These are phyloP conservation scores for Harpalus rubripes DNA, from an alignment of 2,888 invertebrate genomes.

Conservation along the genomic window DNA sequence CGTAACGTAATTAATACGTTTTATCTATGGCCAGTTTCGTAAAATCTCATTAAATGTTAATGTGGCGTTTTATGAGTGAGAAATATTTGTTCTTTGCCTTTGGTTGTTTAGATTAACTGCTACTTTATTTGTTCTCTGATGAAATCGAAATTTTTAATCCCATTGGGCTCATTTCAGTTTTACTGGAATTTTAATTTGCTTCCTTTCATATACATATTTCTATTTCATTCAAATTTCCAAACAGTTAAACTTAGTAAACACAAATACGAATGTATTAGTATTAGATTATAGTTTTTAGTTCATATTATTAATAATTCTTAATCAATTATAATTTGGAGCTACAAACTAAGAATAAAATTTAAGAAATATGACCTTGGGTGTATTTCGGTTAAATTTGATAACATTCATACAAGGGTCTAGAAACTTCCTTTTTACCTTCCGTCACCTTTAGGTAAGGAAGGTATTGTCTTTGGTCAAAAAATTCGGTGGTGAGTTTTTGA, in stretches of 20 bases:
- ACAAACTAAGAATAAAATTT: no score
- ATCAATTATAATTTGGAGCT: no score
- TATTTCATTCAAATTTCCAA: background rate
- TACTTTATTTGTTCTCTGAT: constrained; percentile 31
- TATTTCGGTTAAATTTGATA: no score
- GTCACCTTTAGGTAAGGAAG: no score
- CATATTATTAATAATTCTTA: no score
- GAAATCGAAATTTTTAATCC: constrained; percentile 42
- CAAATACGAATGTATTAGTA: no score
- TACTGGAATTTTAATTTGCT: background rate
- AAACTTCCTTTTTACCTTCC: no score
- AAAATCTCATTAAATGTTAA: constrained; percentile 60
- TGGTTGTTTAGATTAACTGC: constrained; percentile 23
- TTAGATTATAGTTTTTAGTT: no score
- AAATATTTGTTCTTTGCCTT: constrained; percentile 45
- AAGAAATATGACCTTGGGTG: no score
- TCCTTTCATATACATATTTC: background rate
- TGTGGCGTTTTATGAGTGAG: constrained; percentile 54
- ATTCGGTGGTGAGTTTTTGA: no score
- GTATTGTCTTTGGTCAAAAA: no score
- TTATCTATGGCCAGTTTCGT: constrained; percentile 62
- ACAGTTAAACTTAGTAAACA: background rate
- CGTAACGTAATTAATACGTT: constrained; percentile 48
- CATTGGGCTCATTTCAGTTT: constrained; percentile 3
- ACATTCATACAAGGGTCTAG: no score